Evolutionary conservation across 2,888 invertebrate genomes (phyloP), one percentile per base, ranked within the genome.

Genomic region (Pachycephus smyrnensis): DNA sequence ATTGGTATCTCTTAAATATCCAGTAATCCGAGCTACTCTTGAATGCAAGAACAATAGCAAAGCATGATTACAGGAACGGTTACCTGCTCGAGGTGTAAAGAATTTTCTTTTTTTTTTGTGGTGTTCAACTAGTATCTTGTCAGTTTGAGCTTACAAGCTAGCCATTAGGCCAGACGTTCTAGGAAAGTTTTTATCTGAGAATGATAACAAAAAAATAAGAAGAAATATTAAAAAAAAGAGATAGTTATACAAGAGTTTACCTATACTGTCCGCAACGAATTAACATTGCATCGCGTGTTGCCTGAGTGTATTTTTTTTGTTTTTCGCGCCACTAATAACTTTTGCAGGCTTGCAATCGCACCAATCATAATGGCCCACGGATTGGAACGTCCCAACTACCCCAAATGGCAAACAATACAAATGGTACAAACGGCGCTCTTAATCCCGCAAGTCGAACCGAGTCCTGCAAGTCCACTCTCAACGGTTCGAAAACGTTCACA

Each of bases 401-500:
- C 75, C 31, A 12, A 30, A 40, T 15, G 68, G 55, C 35, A 32
- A 74, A 31, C 31, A 30, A 15, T 55, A 55, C 55, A 9, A 55
- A 55, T 23, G 55, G 55, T 55, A 55, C 55, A 23, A 55, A 55
- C 23, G 55, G 55, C 23, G 55, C 55, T 9, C 55, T 9, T 55
- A 55, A 55, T 55, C 55, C 23, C 55, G 55, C 55, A 55, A 23
- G 23, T 55, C 55, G 23, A 55, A 55, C 55, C 76, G 80, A 81
- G 40, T 84, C 84, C 84, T 86, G 85, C 75, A 76, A 75, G n/a
- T 32, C 40, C 33, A 40, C 23, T 55, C 1, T 55, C 40, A 77
- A 80, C 75, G 85, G 88, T 73, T 83, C 88, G 74, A 90, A 89
- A 87, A 90, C 89, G n/a, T 91, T 88, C 84, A 91, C 90, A 82